A percentile compares a stretch with the other conserved stretches of the same genome.
phyloP scores from a whole-genome alignment of 2,888 invertebrate species.

The Teleiodes luculella region DNA sequence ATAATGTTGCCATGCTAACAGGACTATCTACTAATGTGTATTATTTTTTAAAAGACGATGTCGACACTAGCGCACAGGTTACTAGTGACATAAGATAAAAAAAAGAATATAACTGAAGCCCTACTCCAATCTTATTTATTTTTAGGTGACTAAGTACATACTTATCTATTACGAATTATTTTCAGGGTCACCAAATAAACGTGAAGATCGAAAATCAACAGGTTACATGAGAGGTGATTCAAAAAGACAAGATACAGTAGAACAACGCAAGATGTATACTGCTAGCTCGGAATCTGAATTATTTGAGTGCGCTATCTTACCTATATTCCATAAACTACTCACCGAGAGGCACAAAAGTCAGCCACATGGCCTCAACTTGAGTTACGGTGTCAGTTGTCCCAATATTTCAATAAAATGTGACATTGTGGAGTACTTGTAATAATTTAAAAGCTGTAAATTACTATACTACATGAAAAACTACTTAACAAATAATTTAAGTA shows the following conservation, averaged over 20 bases:
- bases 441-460: background rate
- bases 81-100: too few relatives aligned
- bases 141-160: too few relatives aligned
- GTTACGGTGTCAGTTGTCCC: conserved; percentile 92
- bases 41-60: too few relatives aligned
- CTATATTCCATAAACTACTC: conserved; percentile 94
- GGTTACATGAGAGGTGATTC: conserved; percentile 68
- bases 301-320: conserved; percentile 90
- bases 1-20: background rate
- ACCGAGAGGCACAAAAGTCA: conserved; percentile 88
- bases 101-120: too few relatives aligned
- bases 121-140: too few relatives aligned
- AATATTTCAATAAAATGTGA: conserved; percentile 97
- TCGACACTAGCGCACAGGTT: too few relatives aligned
- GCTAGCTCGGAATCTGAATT: conserved; percentile 91
- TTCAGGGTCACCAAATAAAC: conserved; percentile 59
- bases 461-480: too few relatives aligned
- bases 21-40: too few relatives aligned
- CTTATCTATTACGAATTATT: too few relatives aligned
- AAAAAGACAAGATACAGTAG: conserved; percentile 62
- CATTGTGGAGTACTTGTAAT: conserved; percentile 94
- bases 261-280: conserved; percentile 81
- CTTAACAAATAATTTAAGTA: too few relatives aligned
- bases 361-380: conserved; percentile 82
- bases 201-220: conserved; percentile 73